Base-by-base conservation (phyloP, 2,797 vertebrate species). In the Aulostomus chinensis region DNA sequence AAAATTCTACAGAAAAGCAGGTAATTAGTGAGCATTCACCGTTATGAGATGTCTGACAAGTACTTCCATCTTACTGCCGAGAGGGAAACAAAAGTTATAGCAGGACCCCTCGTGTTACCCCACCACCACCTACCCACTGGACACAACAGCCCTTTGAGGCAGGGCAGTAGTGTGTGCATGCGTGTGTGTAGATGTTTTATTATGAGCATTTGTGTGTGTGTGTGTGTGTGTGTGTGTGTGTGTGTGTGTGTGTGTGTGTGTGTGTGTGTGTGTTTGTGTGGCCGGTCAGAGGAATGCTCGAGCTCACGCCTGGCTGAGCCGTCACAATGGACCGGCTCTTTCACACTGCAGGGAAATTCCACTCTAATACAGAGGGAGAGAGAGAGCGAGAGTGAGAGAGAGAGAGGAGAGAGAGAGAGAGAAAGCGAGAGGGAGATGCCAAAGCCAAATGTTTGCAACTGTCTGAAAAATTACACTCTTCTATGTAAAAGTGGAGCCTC, bases 291-390 rank as follows among this genome's bases (percentile, higher is more conserved):
- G 88, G 89, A 92, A 91, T 88, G 82, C 69, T 67, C 77, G 65
- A 66, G 73, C 62, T 77, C 84, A 91, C 80, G 87, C 85, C 89
- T 89, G 88, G 87, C 87, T 90, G 89, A 83, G 72, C 83, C 80
- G 80, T 88, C 90, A 91, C 86, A 92, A 93, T 90, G 86, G 86
- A 85, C 64, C 76, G 54, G 86, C 88, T 87, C 88, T 91, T 85
- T 89, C 84, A 86, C 84, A 89, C 76, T 87, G 88, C 74, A 81
- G 88, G 86, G 90, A 88, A 91, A 91, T 90, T 91, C 90, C 91
- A 78, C 80, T 68, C 63, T 66, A 73, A 85, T 85, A 80, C 43
- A 60, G 61, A 76, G 70, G 40, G 69, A 58, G 78, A 64, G 66
- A 57, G 57, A 32, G 55, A 45, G 57, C 71, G 54, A 55, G 62